Base-by-base conservation (phyloP, 2,888 invertebrate genomes). In the Lydus trimaculatus region DNA sequence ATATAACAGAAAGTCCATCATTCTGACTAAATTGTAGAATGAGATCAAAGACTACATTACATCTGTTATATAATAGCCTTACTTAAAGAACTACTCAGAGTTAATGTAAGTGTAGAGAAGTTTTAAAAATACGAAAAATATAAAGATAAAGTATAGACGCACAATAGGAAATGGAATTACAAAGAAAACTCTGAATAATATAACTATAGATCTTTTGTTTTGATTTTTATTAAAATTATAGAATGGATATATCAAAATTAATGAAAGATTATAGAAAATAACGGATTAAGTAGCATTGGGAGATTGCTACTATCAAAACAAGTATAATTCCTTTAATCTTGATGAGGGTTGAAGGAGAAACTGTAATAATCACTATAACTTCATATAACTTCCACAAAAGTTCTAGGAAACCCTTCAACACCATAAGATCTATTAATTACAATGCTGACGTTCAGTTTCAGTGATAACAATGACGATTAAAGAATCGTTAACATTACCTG, bases 291-390 rank as follows among this genome's bases (percentile, higher is more conserved):
- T 39, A 39, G 39, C 60, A 64, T 48, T 60, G 31, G 60, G 63
- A 67, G 59, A 63, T 63, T 56, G 64, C 64, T 62, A 68, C 64
- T 64, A 68, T 68, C 65, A 65, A 62, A 67, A 64, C 61, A 33
- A 65, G 48, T 48, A 64, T 65, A 68, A 68, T 68, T 65, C 48
- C 33, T 65, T 61, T 68, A 68, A 68, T 68, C 65, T 39, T 67
- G 64, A 65, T 68, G 58, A 62, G 68, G 65, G 65, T 68, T 68
- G 62, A 65, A 67, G 61, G 61, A 60, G 64, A 61, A 61, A 62
- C 58, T 67, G 48, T 48, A 48, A 48, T 20, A 9, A 20, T 48
- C 48, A 20, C 20, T 48, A 48, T 9, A 48, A 20, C 11, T 48
- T 11, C 48, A 48, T 48, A 9, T 20, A 48, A 48, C 20, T 20